Evolutionary conservation across 2,888 invertebrate species (phyloP).

Genomic region (Cremastinae sp.): DNA sequence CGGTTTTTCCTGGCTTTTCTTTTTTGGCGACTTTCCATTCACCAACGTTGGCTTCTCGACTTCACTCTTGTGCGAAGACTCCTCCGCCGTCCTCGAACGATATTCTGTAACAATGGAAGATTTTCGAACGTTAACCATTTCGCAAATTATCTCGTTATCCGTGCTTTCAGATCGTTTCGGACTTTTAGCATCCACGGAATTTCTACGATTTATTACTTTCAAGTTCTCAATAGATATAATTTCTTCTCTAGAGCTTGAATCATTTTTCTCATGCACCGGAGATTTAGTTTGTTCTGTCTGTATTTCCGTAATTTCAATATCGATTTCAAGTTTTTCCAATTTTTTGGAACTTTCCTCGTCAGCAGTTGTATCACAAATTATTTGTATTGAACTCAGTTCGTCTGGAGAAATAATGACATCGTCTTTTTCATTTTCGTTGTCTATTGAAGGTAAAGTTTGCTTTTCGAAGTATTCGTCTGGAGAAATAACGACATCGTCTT

Average conservation of each 20-base stretch:
- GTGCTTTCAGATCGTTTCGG: slow-evolving; percentile 24
- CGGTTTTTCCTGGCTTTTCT: slow-evolving; percentile 5
- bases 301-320: neutral
- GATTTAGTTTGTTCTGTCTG: neutral
- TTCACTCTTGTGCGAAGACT: slow-evolving; percentile 18
- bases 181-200: slow-evolving; percentile 9
- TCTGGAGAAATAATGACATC: neutral
- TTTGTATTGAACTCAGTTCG: neutral
- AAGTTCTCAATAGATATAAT: neutral
- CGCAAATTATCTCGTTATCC: slow-evolving; percentile 28
- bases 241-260: neutral
- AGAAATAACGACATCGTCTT: neutral
- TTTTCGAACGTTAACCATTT: slow-evolving; percentile 62
- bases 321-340: neutral
- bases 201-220: slow-evolving; percentile 4
- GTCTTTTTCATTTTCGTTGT: neutral
- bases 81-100: slow-evolving; percentile 31
- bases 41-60: neutral
- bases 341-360: neutral
- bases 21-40: slow-evolving; percentile 6
- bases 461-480: neutral
- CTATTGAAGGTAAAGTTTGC: neutral
- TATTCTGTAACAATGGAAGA: slow-evolving; percentile 68
- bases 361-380: neutral
- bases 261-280: neutral